Percentiles rank a stretch among this genome's conserved stretches.
Conservation (phyloP, 2,888 invertebrate genomes). For the Rhamphomyia laevipes region DNA sequence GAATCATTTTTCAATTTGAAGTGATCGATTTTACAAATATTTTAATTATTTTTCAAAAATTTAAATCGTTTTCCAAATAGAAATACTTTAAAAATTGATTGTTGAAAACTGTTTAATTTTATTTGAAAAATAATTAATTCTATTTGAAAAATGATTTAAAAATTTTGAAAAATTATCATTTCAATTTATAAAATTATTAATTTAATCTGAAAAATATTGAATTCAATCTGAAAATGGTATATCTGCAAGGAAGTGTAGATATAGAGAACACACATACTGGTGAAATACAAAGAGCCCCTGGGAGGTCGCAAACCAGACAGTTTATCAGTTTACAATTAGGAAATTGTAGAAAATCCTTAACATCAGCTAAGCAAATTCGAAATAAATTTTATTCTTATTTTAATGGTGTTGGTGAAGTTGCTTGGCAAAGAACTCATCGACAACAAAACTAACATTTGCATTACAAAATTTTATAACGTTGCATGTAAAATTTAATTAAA, state of each 20-base stretch:
- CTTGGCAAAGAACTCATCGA: neutral
- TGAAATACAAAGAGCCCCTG: constrained; percentile 1
- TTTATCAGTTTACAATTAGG: neutral
- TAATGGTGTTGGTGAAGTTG: neutral
- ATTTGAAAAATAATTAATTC: too few relatives aligned
- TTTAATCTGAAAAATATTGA: too few relatives aligned
- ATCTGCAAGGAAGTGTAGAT: constrained; percentile 2
- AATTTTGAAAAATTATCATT: too few relatives aligned
- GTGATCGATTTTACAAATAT: neutral
- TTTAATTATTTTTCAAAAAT: too few relatives aligned
- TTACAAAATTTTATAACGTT: too few relatives aligned
- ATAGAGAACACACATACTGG: neutral
- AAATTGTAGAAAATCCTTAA: neutral
- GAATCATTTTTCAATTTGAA: too few relatives aligned
- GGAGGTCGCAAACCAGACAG: neutral
- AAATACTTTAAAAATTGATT: neutral
- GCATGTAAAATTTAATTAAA: too few relatives aligned
- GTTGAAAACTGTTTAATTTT: too few relatives aligned
- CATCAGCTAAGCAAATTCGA: neutral
- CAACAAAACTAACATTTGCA: too few relatives aligned
- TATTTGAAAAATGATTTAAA: too few relatives aligned
- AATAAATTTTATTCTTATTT: neutral
- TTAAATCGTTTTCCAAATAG: neutral
- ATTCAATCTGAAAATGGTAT: constrained; percentile 1
- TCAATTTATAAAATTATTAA: too few relatives aligned